Evolutionary conservation across 2,888 invertebrate genomes (phyloP), one percentile per base, ranked within the genome.

Genomic region (Parnassius apollo): DNA sequence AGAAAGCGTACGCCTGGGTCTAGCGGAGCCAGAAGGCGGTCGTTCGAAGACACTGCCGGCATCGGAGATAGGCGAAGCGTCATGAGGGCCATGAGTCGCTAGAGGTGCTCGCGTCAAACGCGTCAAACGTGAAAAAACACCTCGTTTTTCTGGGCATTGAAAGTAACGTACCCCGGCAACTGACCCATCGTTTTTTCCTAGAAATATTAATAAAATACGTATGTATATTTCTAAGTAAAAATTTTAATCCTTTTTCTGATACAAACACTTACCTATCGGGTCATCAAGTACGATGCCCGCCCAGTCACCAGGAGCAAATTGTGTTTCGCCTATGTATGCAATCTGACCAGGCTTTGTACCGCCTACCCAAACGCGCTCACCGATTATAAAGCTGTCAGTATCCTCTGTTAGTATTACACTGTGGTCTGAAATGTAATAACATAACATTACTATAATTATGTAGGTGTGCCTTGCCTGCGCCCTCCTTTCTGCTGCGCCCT

Each of bases 231-330:
- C 35, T 35, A 7, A 35, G 35, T 35, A 35, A 35, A 35, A 35
- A 35, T 7, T 7, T 4, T 35, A 35, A 2, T 13, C 8, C 56
- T 48, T 46, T 55, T 60, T 62, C 49, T 57, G 59, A 35, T 61
- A 50, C 13, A 9, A n/a, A 59, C 4, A 70, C 91, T 91, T 93
- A 96, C 99, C 99, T 76, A 97, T 96, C 50, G 98, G 95, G 73
- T 98, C 97, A 85, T 99, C 99, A 71, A 99, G 94, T 66, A 98
- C 99, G 65, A 99, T 95, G 57, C 99, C 99, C 57, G 98, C 99
- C 99, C 99, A 99, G 70, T 99, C 98, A 65, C 99, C 99, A 22
- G 98, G 97, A 13, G 98, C 99, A 91, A 99, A 99, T 84, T 98
- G 97, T 59, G 98, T 98, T 80, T 97, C 97, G 44, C 99, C 98